A percentile compares a stretch with the other conserved stretches of the same genome.
phyloP scores from a whole-genome alignment of 1,140 invertebrate species.

The Anadara kagoshimensis region DNA sequence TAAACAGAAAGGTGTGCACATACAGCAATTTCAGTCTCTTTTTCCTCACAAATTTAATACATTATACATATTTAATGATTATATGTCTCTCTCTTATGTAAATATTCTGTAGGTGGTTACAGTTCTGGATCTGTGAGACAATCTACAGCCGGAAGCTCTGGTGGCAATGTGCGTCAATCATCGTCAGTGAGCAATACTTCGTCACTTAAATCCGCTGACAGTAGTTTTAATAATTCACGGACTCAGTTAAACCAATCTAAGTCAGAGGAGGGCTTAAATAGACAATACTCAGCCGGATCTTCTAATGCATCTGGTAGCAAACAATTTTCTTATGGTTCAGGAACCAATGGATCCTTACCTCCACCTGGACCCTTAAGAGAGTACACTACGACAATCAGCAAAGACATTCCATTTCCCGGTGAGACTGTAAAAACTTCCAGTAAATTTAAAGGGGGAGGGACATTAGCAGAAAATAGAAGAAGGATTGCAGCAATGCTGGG shows the following conservation, averaged over 20 bases:
- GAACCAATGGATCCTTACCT: slow-evolving; percentile 10
- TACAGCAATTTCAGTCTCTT: no score
- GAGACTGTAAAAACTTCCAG: slow-evolving; percentile 40
- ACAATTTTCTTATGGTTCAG: slow-evolving; percentile 4
- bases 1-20: no score
- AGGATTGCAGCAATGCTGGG: slow-evolving; percentile 52
- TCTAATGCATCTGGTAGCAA: slow-evolving; percentile 10
- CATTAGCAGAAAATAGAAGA: slow-evolving; percentile 41
- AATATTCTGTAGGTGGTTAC: slow-evolving; percentile 6
- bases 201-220: neutral
- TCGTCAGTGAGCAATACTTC: neutral
- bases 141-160: no score
- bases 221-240: neutral
- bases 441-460: slow-evolving; percentile 37
- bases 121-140: neutral
- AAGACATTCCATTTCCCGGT: slow-evolving; percentile 36
- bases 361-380: slow-evolving; percentile 18
- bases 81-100: no score
- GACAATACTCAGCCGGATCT: neutral
- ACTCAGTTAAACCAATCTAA: slow-evolving; percentile 3
- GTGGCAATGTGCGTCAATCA: neutral
- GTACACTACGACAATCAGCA: slow-evolving; percentile 6
- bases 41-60: no score
- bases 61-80: no score
- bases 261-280: slow-evolving; percentile 9